Evolutionary conservation across 2,888 invertebrate genomes (phyloP), one percentile per base, ranked within the genome.

Genomic region (Acleris holmiana): DNA sequence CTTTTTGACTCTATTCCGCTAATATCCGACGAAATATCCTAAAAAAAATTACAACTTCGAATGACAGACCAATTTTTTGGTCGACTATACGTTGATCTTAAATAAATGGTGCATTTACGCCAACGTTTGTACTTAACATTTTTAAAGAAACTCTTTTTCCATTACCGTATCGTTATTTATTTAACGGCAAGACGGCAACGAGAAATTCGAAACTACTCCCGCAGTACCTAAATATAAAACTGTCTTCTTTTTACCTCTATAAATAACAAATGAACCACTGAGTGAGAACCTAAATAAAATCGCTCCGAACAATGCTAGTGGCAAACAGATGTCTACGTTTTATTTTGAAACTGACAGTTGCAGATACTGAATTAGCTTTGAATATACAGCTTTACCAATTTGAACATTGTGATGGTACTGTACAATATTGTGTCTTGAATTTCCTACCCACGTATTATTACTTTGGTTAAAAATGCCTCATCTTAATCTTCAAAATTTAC

Each of bases 261-360:
- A 55, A 55, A 58, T 53, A 64, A 64, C 58, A 54, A 54, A 65
- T 60, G 55, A 19, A 60, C 65, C 35, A 59, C 44, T 60, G 65
- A 35, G 35, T 60, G 55, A 65, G 29, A 41, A 35, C 23, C 49
- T 65, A 60, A 59, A 59, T 59, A 54, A 49, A 65, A 60, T 46
- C 19, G 29, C 29, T 44, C 59, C 25, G 21, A 53, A 46, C 59
- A 54, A 46, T 46, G 64, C 59, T 59, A 49, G 65, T 55, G 65
- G 49, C 29, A 55, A 50, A 50, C 59, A 46, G 44, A 65, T 59
- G 29, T 40, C 13, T 8, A 25, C 21, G 29, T 47, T 19, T 46
- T n/a, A 35, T 55, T 65, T 55, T 44, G 29, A 60, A 50, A 41
- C 13, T 7, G 25, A 21, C 47, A 40, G 40, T n/a, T 19, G 1